These are phyloP conservation scores for Cryptus armator DNA, from an alignment of 2,888 invertebrate species.

Conservation along the genomic window DNA sequence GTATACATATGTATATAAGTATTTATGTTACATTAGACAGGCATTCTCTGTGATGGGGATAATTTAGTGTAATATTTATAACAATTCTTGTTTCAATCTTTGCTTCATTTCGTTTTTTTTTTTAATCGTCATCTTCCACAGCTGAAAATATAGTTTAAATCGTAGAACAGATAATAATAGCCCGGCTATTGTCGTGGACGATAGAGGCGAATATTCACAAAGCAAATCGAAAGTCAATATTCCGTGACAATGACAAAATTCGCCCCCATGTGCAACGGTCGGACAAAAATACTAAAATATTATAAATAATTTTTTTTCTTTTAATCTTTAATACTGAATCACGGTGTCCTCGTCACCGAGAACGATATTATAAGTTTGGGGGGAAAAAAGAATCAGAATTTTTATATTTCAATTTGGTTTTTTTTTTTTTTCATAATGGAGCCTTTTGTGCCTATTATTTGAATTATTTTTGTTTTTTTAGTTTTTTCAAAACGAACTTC, in stretches of 20 bases:
- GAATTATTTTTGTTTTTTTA: neutral
- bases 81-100: conserved; percentile 57
- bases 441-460: conserved; percentile 67
- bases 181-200: conserved; percentile 57
- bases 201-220: conserved; percentile 56
- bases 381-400: conserved; percentile 50
- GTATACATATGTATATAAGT: conserved; percentile 75
- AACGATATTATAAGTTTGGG: conserved; percentile 69
- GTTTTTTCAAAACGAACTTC: conserved; percentile 22
- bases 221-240: neutral
- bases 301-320: conserved; percentile 71
- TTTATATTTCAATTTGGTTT: conserved; percentile 57
- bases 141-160: conserved; percentile 53
- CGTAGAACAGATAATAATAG: conserved; percentile 38
- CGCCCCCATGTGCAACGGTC: conserved; percentile 67
- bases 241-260: conserved; percentile 59
- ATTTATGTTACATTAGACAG: conserved; percentile 79
- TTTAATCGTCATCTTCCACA: conserved; percentile 8
- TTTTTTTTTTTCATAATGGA: conserved; percentile 39
- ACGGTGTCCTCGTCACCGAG: conserved; percentile 72
- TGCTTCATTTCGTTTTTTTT: conserved; percentile 57
- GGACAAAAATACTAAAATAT: conserved; percentile 52
- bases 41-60: conserved; percentile 67
- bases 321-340: conserved; percentile 78
- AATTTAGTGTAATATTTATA: conserved; percentile 57